Conservation (phyloP, 2,113 vertebrate genomes). For the Crotalus horridus region DNA sequence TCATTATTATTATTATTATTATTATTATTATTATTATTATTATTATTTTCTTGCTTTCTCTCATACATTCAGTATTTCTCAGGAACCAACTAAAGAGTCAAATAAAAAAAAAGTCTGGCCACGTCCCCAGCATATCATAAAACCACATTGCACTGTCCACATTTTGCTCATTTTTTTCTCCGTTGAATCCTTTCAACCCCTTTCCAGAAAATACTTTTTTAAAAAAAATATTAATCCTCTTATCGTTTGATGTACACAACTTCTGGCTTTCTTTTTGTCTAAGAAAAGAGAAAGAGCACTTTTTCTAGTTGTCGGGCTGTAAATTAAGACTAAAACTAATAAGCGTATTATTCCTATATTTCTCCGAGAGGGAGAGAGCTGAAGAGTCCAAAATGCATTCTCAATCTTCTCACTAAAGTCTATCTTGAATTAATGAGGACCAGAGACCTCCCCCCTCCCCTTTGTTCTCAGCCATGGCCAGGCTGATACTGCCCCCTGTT, state of each 20-base stretch:
- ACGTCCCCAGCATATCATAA: not conserved
- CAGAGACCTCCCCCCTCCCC: not conserved
- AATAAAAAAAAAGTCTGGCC: too few species aligned
- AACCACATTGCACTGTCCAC: not conserved
- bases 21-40: too few species aligned
- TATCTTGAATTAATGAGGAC: not conserved
- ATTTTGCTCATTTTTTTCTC: not conserved
- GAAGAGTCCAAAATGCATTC: not conserved
- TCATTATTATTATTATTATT: too few species aligned
- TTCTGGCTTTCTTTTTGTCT: not conserved
- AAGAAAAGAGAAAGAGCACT: not conserved
- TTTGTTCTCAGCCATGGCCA: constrained; percentile 20
- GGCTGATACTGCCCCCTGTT: constrained; percentile 72
- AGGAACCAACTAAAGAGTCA: too few species aligned
- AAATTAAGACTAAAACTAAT: not conserved
- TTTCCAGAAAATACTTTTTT: not conserved
- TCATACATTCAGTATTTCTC: too few species aligned
- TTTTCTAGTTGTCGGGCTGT: not conserved
- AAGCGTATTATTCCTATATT: not conserved
- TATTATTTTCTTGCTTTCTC: too few species aligned
- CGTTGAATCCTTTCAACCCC: not conserved
- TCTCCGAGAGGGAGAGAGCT: not conserved
- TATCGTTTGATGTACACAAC: not conserved
- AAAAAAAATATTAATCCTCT: not conserved
- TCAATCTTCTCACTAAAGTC: not conserved